A percentile compares a stretch with the other conserved stretches of the same genome.
These are phyloP conservation scores for Onychostruthus taczanowskii DNA, from an alignment of 2,113 vertebrate genomes.

Conservation along the genomic window DNA sequence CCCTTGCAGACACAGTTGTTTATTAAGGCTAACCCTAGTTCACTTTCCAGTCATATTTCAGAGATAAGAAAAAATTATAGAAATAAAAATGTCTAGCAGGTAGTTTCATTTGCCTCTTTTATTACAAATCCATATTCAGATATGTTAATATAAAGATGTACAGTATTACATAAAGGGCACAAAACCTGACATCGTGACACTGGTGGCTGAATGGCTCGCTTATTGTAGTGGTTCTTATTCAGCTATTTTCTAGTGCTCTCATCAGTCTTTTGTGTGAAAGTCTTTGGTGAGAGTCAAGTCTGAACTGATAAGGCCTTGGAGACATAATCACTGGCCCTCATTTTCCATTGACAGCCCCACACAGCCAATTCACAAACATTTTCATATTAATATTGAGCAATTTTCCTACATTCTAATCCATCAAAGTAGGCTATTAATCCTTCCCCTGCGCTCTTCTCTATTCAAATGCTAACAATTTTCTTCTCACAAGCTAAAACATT, in stretches of 20 bases:
- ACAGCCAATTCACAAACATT: conserved; percentile 90
- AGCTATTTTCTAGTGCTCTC: conserved; percentile 75
- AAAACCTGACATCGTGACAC: conserved; percentile 57
- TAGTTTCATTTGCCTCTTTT: conserved; percentile 77
- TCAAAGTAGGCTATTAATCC: conserved; percentile 98
- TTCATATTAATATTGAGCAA: conserved; percentile 99
- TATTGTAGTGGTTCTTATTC: conserved; percentile 66
- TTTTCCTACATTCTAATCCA: conserved; percentile 99
- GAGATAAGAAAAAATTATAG: conserved; percentile 30
- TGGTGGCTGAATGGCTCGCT: conserved; percentile 69
- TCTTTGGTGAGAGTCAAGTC: conserved; percentile 78
- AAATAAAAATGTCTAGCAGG: conserved; percentile 6
- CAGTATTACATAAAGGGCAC: conserved; percentile 84
- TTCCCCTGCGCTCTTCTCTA: conserved; percentile 78
- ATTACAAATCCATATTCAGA: conserved; percentile 78
- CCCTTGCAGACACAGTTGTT: not conserved
- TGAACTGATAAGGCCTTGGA: conserved; percentile 81
- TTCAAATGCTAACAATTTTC: conserved; percentile 94
- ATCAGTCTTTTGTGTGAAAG: conserved; percentile 82
- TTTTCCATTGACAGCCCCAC: conserved; percentile 76
- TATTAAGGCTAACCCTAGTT: not conserved
- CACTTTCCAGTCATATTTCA: conserved; percentile 27
- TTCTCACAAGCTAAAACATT: conserved; percentile 88
- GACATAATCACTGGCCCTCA: conserved; percentile 79
- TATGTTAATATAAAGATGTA: conserved; percentile 88